A percentile compares a stretch with the other conserved stretches of the same genome.
These are phyloP conservation scores for Penelope pileata DNA, from an alignment of 2,113 vertebrate genomes.

Conservation along the genomic window DNA sequence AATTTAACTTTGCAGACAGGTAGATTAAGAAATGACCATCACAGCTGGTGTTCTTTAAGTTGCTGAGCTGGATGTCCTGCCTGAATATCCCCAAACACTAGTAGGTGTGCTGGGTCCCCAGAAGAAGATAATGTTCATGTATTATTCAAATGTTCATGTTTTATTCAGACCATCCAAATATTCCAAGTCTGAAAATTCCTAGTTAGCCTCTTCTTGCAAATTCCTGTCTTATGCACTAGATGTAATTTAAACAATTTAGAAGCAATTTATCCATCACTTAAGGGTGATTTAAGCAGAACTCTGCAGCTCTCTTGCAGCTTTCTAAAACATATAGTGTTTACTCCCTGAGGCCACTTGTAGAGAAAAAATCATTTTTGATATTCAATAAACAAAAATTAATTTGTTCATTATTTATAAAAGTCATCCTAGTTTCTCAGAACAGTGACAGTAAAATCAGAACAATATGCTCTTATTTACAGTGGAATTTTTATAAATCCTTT, in stretches of 20 bases:
- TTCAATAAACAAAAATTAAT: conserved; percentile 12
- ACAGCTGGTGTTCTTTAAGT: background rate
- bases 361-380: background rate
- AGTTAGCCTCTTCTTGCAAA: background rate
- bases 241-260: conserved; percentile 34
- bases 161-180: background rate
- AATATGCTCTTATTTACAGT: conserved; percentile 6
- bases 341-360: background rate
- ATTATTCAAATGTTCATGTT: background rate
- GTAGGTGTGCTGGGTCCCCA: background rate
- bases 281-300: conserved; percentile 23
- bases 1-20: background rate
- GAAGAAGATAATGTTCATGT: background rate
- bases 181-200: background rate
- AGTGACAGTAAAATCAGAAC: background rate
- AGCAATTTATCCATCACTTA: conserved; percentile 1
- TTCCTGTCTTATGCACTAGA: background rate
- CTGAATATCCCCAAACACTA: background rate
- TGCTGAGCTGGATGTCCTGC: background rate
- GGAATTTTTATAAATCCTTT: conserved; percentile 39
- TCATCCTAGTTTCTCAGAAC: background rate
- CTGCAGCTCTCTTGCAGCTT: background rate
- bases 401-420: background rate
- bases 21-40: background rate
- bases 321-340: background rate